phyloP scores from a whole-genome alignment of 2,797 vertebrate genomes.

The Thunnus albacares region DNA sequence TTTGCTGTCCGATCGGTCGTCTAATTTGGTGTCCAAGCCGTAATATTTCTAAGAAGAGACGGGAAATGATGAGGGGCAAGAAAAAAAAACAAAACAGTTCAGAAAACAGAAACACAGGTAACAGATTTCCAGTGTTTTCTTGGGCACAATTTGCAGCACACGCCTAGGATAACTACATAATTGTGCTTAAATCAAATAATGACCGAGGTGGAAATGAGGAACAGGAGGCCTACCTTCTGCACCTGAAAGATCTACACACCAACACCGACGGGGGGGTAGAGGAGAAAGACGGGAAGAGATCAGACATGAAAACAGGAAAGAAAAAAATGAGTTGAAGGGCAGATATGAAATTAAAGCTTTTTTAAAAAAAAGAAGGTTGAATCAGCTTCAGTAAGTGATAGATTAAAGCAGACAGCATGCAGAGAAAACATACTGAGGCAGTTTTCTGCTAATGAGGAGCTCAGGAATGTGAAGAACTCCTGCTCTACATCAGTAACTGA shows the following conservation, averaged over 20 bases:
- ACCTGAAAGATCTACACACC: conserved; percentile 95
- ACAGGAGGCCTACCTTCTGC: conserved; percentile 93
- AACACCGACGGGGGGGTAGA: conserved; percentile 61
- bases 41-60: conserved; percentile 92
- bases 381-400: background rate
- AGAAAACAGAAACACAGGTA: conserved; percentile 12
- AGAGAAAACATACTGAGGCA: background rate
- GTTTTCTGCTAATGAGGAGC: conserved; percentile 31
- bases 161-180: background rate
- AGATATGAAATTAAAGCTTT: conserved; percentile 3
- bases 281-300: conserved; percentile 31
- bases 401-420: conserved; percentile 12
- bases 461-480: conserved; percentile 40
- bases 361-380: background rate
- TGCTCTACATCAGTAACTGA: conserved; percentile 15
- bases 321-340: conserved; percentile 15
- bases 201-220: conserved; percentile 27
- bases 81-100: conserved; percentile 7
- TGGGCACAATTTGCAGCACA: background rate
- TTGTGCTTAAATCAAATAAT: conserved; percentile 7
- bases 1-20: conserved; percentile 85
- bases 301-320: conserved; percentile 27
- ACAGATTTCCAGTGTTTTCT: background rate
- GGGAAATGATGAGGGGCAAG: conserved; percentile 23
- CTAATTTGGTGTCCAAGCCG: conserved; percentile 87